Evolutionary conservation across 2,113 vertebrate genomes (phyloP).

Genomic region (Xyrauchen texanus): DNA sequence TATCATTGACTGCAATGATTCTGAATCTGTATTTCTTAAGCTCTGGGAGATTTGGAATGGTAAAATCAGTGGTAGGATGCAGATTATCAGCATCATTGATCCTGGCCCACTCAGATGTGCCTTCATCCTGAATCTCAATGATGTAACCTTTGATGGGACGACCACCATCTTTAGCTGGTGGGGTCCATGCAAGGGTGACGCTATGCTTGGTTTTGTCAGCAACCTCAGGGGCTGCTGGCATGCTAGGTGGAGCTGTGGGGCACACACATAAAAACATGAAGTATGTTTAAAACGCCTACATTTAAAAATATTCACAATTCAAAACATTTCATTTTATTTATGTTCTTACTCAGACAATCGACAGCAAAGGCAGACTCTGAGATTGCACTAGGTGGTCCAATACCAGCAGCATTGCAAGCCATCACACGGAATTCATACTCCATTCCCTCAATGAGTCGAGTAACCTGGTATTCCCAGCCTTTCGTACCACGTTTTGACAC

Average conservation of each 20-base stretch:
- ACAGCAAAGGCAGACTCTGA: conserved; percentile 89
- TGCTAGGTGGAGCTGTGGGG: conserved; percentile 84
- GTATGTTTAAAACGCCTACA: background rate
- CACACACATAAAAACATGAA: conserved; percentile 22
- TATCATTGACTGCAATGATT: conserved; percentile 93
- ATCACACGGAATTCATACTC: conserved; percentile 96
- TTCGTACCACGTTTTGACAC: conserved; percentile 88
- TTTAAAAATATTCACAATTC: conserved; percentile 7
- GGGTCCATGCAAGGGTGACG: conserved; percentile 88
- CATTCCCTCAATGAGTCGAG: conserved; percentile 87
- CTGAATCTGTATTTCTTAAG: conserved; percentile 92
- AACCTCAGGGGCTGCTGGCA: conserved; percentile 88
- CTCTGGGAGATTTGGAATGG: conserved; percentile 87
- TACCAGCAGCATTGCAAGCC: conserved; percentile 89
- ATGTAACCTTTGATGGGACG: conserved; percentile 97
- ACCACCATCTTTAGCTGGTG: conserved; percentile 90
- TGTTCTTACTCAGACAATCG: conserved; percentile 90
- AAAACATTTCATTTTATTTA: conserved; percentile 6
- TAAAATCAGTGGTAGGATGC: conserved; percentile 86
- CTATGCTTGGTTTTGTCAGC: conserved; percentile 92
- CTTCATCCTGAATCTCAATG: conserved; percentile 94
- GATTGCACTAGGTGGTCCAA: conserved; percentile 90
- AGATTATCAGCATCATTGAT: conserved; percentile 88
- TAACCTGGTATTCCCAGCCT: conserved; percentile 84
- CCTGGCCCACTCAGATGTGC: conserved; percentile 82